Conservation (phyloP, 1,140 invertebrate genomes). For the Acromyrmex heyeri region DNA sequence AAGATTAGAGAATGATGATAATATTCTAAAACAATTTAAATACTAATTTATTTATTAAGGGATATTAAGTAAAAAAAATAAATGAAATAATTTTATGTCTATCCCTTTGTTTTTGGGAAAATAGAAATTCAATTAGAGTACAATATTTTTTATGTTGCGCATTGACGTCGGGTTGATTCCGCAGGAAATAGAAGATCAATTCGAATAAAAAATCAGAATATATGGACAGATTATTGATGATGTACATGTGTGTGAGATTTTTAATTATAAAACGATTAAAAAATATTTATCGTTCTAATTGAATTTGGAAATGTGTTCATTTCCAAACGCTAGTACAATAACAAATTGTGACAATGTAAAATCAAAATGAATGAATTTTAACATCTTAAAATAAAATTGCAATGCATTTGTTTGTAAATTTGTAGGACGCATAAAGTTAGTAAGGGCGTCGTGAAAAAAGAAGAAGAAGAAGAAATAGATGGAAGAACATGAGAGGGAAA, state of each 20-base stretch:
- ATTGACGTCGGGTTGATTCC: not conserved
- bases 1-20: not conserved
- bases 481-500: not conserved
- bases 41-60: slow-evolving; percentile 20
- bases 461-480: not conserved
- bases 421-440: not conserved
- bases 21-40: not conserved
- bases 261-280: slow-evolving; percentile 21
- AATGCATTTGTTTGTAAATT: not conserved
- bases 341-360: not conserved
- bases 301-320: not conserved
- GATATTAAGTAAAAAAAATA: not conserved
- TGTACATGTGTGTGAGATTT: not conserved
- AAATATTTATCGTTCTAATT: slow-evolving; percentile 32
- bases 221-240: not conserved
- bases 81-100: slow-evolving; percentile 5
- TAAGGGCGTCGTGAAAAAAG: not conserved
- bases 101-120: not conserved
- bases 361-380: not conserved
- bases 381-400: not conserved
- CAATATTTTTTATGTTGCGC: slow-evolving; percentile 1
- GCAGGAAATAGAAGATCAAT: not conserved
- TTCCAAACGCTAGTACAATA: not conserved
- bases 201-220: not conserved
- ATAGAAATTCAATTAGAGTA: not conserved